A percentile compares a stretch with the other conserved stretches of the same genome.
Evolutionary conservation across 2,888 invertebrate species (phyloP).

Genomic region (Dyspetes luteomarginatus): DNA sequence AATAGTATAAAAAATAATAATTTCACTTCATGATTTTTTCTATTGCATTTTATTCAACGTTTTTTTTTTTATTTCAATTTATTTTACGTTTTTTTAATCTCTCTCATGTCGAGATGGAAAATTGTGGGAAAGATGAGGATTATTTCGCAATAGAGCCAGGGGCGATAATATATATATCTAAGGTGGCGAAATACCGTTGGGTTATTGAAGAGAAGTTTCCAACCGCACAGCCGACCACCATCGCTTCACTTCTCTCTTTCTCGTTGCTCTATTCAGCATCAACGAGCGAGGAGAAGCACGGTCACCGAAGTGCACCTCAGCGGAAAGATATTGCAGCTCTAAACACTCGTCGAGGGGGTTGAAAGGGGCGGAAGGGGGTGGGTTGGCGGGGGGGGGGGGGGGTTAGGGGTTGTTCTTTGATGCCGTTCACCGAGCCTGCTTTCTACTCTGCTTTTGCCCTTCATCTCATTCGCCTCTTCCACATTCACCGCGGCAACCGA

Average conservation of each 20-base stretch:
- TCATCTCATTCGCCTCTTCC: constrained; percentile 61
- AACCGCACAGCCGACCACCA: constrained; percentile 54
- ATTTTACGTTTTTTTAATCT: background rate
- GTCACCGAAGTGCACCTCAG: constrained; percentile 77
- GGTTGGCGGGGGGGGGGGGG: constrained; percentile 3
- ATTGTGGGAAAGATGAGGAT: constrained; percentile 10
- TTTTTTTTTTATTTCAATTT: background rate
- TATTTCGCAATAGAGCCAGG: constrained; percentile 25
- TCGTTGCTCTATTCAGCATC: background rate
- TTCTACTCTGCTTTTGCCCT: constrained; percentile 55
- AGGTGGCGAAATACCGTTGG: constrained; percentile 50
- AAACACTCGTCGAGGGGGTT: constrained; percentile 74
- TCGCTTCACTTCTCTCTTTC: constrained; percentile 57
- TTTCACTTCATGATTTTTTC: too few relatives aligned
- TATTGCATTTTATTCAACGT: background rate
- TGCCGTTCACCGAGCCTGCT: constrained; percentile 69
- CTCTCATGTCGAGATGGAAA: background rate
- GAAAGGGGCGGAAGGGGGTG: constrained; percentile 24
- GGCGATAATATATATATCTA: background rate
- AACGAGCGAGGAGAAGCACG: constrained; percentile 56
- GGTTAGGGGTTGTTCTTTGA: constrained; percentile 75
- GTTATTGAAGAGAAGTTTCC: constrained; percentile 57
- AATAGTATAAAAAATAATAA: too few relatives aligned
- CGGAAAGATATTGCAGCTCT: constrained; percentile 81
- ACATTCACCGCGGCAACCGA: constrained; percentile 45